Percentiles rank a stretch among this genome's conserved stretches.
Evolutionary conservation across 1,140 invertebrate species (phyloP).

Genomic region (Pantala flavescens): DNA sequence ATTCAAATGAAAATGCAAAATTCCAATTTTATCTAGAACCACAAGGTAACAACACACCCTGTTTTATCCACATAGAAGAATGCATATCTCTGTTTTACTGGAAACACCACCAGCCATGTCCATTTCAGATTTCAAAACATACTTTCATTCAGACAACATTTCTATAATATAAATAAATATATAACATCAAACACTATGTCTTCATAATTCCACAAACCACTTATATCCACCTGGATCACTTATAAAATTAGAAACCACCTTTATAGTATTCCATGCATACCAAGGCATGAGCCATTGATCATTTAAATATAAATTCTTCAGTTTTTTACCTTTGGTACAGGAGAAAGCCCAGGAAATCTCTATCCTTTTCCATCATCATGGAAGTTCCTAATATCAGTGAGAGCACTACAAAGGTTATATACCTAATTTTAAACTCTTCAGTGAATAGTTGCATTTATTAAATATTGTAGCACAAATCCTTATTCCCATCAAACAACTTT

Average conservation of each 20-base stretch:
- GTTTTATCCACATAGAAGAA: slow-evolving; percentile 10
- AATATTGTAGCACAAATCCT: not conserved
- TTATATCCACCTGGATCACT: not conserved
- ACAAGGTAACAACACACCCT: not conserved
- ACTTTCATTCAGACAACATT: slow-evolving; percentile 1
- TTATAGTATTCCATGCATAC: not conserved
- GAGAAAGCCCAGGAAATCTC: not conserved
- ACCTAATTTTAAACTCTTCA: not conserved
- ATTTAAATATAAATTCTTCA: not conserved
- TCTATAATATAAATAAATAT: slow-evolving; percentile 11
- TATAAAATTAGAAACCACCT: slow-evolving; percentile 1
- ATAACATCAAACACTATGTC: slow-evolving; percentile 3
- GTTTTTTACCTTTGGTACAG: not conserved
- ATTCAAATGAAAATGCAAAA: not conserved
- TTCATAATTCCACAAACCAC: not conserved
- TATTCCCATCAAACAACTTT: not conserved
- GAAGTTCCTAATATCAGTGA: not conserved
- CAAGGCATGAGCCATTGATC: not conserved
- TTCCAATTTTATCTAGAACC: not conserved
- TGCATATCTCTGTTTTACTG: not conserved
- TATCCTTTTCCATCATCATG: not conserved
- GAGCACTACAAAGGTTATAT: not conserved
- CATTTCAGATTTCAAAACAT: not conserved
- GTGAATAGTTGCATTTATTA: not conserved
- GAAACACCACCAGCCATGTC: not conserved